A percentile compares a stretch with the other conserved stretches of the same genome.
These are phyloP conservation scores for Dryas iulia DNA, from an alignment of 1,140 invertebrate genomes.

Conservation along the genomic window DNA sequence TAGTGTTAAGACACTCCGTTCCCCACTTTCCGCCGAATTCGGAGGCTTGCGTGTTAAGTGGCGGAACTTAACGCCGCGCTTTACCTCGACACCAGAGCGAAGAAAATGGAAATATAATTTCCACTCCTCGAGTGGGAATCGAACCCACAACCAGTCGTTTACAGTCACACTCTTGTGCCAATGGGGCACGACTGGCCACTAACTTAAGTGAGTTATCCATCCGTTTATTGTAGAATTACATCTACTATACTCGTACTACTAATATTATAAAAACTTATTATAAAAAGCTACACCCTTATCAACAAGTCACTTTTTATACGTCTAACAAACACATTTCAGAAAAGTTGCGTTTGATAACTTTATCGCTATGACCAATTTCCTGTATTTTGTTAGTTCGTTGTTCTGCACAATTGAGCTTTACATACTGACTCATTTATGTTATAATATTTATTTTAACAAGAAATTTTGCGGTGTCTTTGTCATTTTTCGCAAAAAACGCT, in stretches of 20 bases:
- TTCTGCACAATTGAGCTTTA: constrained; percentile 35
- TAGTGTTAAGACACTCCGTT: too few relatives aligned
- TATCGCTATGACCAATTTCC: constrained; percentile 57
- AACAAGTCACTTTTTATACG: constrained; percentile 23
- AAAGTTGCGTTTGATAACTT: constrained; percentile 44
- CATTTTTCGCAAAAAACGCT: constrained; percentile 1
- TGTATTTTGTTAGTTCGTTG: constrained; percentile 40
- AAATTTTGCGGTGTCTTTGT: constrained; percentile 26
- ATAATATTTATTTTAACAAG: constrained; percentile 29
- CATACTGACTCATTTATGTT: constrained; percentile 35
- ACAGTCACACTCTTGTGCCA: too few relatives aligned
- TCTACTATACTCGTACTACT: background rate
- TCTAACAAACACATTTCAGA: constrained; percentile 46
- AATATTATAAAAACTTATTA: background rate
- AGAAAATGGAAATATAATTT: too few relatives aligned
- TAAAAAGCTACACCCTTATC: constrained; percentile 21
- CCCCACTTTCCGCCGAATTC: too few relatives aligned
- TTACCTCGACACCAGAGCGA: too few relatives aligned
- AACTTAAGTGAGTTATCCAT: too few relatives aligned
- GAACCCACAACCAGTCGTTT: too few relatives aligned
- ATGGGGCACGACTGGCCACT: too few relatives aligned
- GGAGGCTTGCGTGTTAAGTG: too few relatives aligned
- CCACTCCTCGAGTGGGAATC: too few relatives aligned
- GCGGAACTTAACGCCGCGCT: too few relatives aligned
- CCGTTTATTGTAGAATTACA: too few relatives aligned